A percentile compares a stretch with the other conserved stretches of the same genome.
These are phyloP conservation scores for Brachionus asplanchnoidis DNA, from an alignment of 1,140 invertebrate genomes.

Conservation along the genomic window DNA sequence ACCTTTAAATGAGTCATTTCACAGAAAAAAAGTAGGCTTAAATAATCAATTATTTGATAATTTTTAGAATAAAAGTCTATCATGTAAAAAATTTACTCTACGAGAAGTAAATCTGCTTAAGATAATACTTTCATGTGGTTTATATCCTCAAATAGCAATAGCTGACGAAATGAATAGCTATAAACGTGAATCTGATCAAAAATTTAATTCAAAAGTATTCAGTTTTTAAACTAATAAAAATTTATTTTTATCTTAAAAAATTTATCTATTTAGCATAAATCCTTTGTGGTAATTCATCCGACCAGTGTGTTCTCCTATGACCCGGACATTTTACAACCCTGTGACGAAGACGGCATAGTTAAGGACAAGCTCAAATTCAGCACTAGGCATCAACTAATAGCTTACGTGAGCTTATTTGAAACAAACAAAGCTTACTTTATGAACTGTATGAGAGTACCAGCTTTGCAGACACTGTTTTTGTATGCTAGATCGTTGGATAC, in stretches of 20 bases:
- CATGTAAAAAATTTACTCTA: conserved; percentile 66
- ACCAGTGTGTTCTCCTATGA: conserved; percentile 78
- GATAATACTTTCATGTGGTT: conserved; percentile 78
- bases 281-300: conserved; percentile 82
- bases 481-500: conserved; percentile 63
- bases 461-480: conserved; percentile 76
- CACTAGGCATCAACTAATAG: conserved; percentile 76
- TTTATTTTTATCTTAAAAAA: background rate
- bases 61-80: conserved; percentile 47
- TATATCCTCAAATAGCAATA: conserved; percentile 86
- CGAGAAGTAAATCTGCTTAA: conserved; percentile 81
- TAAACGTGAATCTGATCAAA: conserved; percentile 78
- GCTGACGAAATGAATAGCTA: conserved; percentile 87
- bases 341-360: conserved; percentile 43
- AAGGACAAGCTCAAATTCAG: conserved; percentile 61
- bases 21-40: too few relatives aligned
- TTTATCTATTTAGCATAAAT: conserved; percentile 62
- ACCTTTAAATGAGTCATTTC: background rate
- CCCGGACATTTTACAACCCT: conserved; percentile 70
- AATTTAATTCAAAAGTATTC: conserved; percentile 79
- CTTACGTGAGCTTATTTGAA: conserved; percentile 83
- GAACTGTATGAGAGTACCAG: conserved; percentile 81
- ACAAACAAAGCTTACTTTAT: conserved; percentile 91
- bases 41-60: background rate
- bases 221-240: conserved; percentile 1